Percentiles rank a stretch among this genome's conserved stretches.
Conservation (phyloP, 2,113 vertebrate species). For the Spheniscus mendiculus region DNA sequence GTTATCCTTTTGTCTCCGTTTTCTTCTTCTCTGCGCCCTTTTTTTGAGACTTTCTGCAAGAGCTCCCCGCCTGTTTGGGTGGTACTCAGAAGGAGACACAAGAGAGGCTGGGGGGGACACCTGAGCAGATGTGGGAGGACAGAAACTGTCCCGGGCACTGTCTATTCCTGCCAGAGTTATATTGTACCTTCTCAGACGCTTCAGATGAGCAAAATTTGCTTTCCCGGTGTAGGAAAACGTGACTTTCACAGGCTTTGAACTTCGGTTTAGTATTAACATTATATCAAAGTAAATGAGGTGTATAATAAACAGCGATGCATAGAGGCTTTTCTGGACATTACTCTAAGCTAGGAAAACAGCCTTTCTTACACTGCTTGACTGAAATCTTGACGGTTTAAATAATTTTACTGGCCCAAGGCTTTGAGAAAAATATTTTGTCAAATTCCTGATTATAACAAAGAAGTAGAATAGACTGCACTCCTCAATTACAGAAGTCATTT, state of each 20-base stretch:
- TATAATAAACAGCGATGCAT: not conserved
- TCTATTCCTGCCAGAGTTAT: not conserved
- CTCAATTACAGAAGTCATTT: not conserved
- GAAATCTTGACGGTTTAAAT: not conserved
- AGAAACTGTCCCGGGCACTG: not conserved
- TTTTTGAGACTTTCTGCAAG: not conserved
- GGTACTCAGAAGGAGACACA: not conserved
- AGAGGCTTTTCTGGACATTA: not conserved
- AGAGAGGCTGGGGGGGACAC: not conserved
- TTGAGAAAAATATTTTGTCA: not conserved
- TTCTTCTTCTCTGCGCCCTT: not conserved
- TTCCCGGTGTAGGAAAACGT: accelerated
- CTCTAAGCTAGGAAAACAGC: not conserved
- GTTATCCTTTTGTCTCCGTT: not conserved
- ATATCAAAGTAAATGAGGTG: not conserved
- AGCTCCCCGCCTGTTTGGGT: not conserved
- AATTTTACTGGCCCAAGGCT: not conserved
- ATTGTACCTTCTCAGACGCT: not conserved
- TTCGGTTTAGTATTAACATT: not conserved
- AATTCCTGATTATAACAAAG: not conserved
- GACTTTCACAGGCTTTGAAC: not conserved
- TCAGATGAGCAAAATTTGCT: not conserved
- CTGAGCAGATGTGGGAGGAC: not conserved
- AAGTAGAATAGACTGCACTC: not conserved
- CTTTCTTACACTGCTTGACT: not conserved